Percentiles rank a stretch among this genome's conserved stretches.
Conservation (phyloP, 1,140 invertebrate species). For the Wasmannia auropunctata region DNA sequence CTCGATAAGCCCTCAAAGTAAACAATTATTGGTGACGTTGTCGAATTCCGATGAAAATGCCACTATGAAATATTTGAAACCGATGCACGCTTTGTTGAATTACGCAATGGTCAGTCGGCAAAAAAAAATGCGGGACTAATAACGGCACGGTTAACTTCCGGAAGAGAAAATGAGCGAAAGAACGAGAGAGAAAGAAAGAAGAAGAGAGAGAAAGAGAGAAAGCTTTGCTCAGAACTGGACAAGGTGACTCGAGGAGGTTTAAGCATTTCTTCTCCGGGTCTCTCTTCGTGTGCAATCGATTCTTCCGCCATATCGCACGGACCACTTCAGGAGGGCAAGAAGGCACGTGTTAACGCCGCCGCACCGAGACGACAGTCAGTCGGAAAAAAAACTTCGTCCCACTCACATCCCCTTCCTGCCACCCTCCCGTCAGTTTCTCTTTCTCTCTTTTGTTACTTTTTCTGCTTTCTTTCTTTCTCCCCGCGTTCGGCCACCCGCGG, state of each 20-base stretch:
- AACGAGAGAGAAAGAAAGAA: neutral
- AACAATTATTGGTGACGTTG: neutral
- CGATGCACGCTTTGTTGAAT: conserved; percentile 21
- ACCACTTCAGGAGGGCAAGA: conserved; percentile 73
- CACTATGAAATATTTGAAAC: neutral
- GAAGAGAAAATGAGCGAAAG: conserved; percentile 34
- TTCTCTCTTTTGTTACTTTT: conserved; percentile 48
- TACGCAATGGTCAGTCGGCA: conserved; percentile 18
- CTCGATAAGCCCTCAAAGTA: neutral
- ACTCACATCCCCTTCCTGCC: conserved; percentile 38
- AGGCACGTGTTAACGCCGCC: conserved; percentile 65
- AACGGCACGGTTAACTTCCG: conserved; percentile 35
- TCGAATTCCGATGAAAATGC: neutral
- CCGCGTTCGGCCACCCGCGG: conserved; percentile 53
- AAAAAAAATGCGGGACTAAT: conserved; percentile 46
- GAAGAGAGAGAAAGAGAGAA: conserved; percentile 7
- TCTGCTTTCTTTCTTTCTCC: conserved; percentile 20
- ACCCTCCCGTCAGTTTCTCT: conserved; percentile 61
- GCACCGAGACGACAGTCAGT: conserved; percentile 53
- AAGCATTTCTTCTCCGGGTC: conserved; percentile 68
- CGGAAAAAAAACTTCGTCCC: conserved; percentile 61
- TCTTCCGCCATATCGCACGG: conserved; percentile 73
- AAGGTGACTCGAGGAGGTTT: conserved; percentile 62
- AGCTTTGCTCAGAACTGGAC: conserved; percentile 24
- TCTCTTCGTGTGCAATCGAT: conserved; percentile 75